Percentiles rank a stretch among this genome's conserved stretches.
Evolutionary conservation across 2,113 vertebrate species (phyloP).

Genomic region (Tapirus terrestris): DNA sequence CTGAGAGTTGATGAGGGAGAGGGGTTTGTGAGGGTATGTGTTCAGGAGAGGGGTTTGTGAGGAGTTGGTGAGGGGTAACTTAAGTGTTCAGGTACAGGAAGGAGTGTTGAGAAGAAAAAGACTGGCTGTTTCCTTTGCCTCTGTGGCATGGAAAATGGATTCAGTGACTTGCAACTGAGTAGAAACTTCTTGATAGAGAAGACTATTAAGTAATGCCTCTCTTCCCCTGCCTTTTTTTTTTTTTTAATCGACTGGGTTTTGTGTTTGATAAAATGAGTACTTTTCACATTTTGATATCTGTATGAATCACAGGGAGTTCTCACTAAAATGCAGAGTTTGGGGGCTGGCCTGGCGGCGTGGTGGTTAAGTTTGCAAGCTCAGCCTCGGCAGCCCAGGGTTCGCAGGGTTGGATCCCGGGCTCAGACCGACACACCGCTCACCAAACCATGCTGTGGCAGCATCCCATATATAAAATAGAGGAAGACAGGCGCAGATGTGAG

Average conservation of each 20-base stretch:
- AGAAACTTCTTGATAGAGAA: background rate
- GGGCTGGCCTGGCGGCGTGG: no score
- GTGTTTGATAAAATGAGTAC: background rate
- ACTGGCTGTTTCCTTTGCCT: background rate
- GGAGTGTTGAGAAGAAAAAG: background rate
- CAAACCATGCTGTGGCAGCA: no score
- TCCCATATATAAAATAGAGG: no score
- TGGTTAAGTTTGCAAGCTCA: no score
- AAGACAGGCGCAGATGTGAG: no score
- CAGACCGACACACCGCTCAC: no score
- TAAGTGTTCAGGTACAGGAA: background rate
- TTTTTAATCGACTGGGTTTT: background rate
- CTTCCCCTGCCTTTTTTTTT: background rate
- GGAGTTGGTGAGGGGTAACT: background rate
- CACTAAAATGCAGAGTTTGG: background rate
- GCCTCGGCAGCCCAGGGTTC: no score
- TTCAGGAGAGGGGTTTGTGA: background rate
- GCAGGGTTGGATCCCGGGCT: no score
- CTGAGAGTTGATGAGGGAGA: background rate
- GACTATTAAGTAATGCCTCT: background rate
- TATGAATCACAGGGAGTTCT: background rate
- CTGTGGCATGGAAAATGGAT: background rate
- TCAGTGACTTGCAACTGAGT: background rate
- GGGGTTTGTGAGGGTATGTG: background rate
- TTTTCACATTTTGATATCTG: background rate